Base-by-base conservation (phyloP, 2,113 vertebrate species). In the Stegostoma tigrinum region DNA sequence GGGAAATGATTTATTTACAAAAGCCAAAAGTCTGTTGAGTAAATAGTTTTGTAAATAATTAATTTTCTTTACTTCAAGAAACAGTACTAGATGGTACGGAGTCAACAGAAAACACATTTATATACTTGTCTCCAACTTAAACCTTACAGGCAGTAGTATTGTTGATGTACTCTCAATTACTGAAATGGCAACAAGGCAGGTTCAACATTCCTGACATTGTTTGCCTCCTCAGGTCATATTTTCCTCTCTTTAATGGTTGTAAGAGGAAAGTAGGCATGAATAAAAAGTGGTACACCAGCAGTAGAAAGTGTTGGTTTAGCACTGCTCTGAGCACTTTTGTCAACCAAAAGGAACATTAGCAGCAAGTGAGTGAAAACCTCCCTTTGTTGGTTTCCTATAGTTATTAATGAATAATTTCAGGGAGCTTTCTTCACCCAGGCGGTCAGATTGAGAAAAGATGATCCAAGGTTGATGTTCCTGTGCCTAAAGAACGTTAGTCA, bases 31-130 rank as follows among this genome's bases (percentile, higher is more conserved):
- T 61, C 52, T 90, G 52, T 94, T 45, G 42, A 94, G 66, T 42
- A 94, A 94, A 94, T 94, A 67, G 61, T 68, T 94, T 70, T 67
- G 64, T 94, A 94, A 94, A 94, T 94, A 94, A 94, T 68, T 94
- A 94, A 67, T 68, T 94, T 94, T 94, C 64, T 45, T 68, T 19
- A 70, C 34, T 68, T 94, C 66, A 94, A 38, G 3, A 94, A 68
- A 42, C 87, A 90, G 52, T 67, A 67, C n/a, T 94, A 67, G n/a
- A 94, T 94, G 64, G 66, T 94, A 42, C 21, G 14, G n/a, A 68
- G 21, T 90, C 87, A 14, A 21, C 24, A 64, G 48, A 61, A 30
- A 90, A 64, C 87, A 64, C n/a, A 45, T 68, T 94, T 94, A 94
- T 67, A 24, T 94, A 68, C 42, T 94, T 94, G 64, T 45, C 38